Evolutionary conservation across 2,797 vertebrate genomes (phyloP), one percentile per base, ranked within the genome.

Genomic region (Eutrigla gurnardus): DNA sequence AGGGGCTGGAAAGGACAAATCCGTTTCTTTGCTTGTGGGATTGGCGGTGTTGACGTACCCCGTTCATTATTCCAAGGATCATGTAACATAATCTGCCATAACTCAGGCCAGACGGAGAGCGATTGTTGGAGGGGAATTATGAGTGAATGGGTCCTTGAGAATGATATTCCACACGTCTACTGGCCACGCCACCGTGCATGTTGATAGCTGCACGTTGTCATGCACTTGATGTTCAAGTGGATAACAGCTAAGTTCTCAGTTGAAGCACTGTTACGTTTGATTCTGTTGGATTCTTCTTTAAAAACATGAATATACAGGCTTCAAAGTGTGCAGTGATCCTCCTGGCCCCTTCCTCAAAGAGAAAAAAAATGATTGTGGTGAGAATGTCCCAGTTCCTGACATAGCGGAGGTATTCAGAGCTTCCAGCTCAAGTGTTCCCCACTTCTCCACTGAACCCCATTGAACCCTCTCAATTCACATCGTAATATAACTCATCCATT

Each of bases 71-170:
- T 89, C 82, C 64, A 70, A 40, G 75, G 73, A 88, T 88, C 78
- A 57, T 86, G 89, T 89, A 90, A 90, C 86, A 82, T 77, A 81
- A 87, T 88, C 85, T 83, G 70, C 82, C 79, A 85, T 87, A 84
- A 81, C 85, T 67, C 58, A 80, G 80, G 85, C 79, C 83, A 86
- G 84, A 85, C 81, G 46, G 85, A 83, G 80, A 83, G 80, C 40
- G 8, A 79, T 87, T 84, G 83, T 90, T 77, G 52, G 74, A 75
- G 71, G 61, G 54, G 77, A 88, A 86, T 84, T 78, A 81, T 46
- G 61, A 81, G 53, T 82, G 75, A 88, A 88, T 84, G 66, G 73
- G 43, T 80, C 86, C 83, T 86, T 83, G 83, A 87, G 80, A 88
- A 83, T 69, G 69, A 75, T 58, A 59, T 62, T 69, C 81, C 70